Conservation (phyloP, 2,113 vertebrate species). For the Centropus bengalensis region DNA sequence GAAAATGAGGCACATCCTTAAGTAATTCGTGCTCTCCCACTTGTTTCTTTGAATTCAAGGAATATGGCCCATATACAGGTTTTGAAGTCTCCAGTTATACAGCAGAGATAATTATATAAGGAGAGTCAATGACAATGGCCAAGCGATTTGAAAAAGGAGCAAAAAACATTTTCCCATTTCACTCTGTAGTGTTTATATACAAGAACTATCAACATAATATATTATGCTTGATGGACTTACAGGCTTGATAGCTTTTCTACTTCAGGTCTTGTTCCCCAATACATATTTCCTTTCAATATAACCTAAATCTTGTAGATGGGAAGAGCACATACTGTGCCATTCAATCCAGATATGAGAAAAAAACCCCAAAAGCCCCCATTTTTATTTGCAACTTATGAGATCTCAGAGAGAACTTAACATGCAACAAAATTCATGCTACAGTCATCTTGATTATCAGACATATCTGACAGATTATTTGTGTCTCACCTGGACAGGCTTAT, state of each 20-base stretch:
- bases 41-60: not conserved
- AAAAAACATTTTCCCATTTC: not conserved
- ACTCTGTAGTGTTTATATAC: not conserved
- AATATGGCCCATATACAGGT: not conserved
- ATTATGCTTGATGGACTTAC: not conserved
- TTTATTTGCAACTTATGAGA: not conserved
- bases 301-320: not conserved
- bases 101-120: not conserved
- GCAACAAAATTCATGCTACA: not conserved
- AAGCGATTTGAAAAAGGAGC: not conserved
- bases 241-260: not conserved
- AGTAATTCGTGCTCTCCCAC: not conserved
- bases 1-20: not conserved
- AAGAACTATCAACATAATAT: not conserved
- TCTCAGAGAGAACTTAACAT: not conserved
- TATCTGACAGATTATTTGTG: not conserved
- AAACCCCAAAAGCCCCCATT: not conserved
- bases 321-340: not conserved
- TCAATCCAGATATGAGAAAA: not conserved
- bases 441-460: not conserved
- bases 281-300: not conserved
- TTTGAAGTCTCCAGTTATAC: not conserved
- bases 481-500: not conserved
- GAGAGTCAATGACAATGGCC: not conserved
- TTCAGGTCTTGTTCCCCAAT: not conserved